Percentiles rank a stretch among this genome's conserved stretches.
phyloP scores from a whole-genome alignment of 53 echinoderm and acorn worm genomes.

The Astropecten irregularis region DNA sequence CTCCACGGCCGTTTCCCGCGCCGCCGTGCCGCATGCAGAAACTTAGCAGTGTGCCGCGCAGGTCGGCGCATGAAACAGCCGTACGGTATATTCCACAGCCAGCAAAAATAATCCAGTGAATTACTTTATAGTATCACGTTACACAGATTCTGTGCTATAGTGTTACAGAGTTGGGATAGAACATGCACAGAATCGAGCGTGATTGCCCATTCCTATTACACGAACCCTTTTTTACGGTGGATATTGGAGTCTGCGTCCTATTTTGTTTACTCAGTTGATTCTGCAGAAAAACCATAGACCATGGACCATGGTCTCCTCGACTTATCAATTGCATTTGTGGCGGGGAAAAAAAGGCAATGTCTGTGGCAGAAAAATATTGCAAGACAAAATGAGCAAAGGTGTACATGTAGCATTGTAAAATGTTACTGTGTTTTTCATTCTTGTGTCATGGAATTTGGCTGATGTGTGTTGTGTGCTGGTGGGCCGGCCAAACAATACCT shows the following conservation, averaged over 20 bases:
- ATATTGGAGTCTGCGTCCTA: conserved; percentile 33
- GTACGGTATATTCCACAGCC: not conserved
- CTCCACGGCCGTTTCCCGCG: conserved; percentile 36
- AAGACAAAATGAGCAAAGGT: no score
- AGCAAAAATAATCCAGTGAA: conserved; percentile 63
- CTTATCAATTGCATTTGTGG: no score
- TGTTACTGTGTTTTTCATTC: no score
- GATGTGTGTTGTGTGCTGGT: no score
- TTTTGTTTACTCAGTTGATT: conserved; percentile 59
- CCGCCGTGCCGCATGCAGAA: not conserved
- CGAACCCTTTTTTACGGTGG: conserved; percentile 33
- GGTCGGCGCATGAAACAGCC: conserved; percentile 30
- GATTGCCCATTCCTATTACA: conserved; percentile 59
- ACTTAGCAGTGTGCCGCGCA: not conserved
- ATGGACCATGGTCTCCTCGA: no score
- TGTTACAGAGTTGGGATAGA: conserved; percentile 42
- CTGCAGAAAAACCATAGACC: conserved; percentile 21
- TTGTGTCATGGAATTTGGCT: no score
- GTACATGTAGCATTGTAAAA: no score
- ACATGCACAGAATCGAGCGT: conserved; percentile 45
- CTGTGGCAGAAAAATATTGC: no score
- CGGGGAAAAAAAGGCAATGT: no score
- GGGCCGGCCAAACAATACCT: no score
- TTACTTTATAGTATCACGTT: conserved; percentile 62
- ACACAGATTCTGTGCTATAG: conserved; percentile 47